These are phyloP conservation scores for Yoshiicerus persimilis DNA, from an alignment of 1,140 invertebrate genomes.

Conservation along the genomic window DNA sequence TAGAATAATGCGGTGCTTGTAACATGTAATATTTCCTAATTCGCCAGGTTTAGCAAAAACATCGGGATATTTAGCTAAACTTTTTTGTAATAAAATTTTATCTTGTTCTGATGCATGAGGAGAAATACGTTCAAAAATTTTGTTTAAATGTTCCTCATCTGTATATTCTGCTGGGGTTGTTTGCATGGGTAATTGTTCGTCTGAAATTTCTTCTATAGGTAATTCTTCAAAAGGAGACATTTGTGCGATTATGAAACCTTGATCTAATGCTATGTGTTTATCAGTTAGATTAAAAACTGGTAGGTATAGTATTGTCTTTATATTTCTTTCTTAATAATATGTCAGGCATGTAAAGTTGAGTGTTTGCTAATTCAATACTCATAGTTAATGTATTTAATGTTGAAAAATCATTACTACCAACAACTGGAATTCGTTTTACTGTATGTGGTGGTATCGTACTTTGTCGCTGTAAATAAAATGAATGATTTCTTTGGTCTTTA, in stretches of 20 bases:
- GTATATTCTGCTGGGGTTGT: neutral
- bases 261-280: neutral
- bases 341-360: neutral
- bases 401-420: neutral
- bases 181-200: neutral
- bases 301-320: neutral
- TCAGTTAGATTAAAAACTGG: neutral
- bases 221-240: neutral
- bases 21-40: neutral
- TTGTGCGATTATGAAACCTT: neutral
- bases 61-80: neutral
- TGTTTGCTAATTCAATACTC: neutral
- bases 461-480: neutral
- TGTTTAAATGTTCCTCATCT: neutral
- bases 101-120: neutral
- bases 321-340: neutral
- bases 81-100: neutral
- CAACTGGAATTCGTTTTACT: neutral
- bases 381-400: neutral
- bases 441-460: neutral
- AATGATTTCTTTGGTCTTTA: neutral
- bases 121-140: neutral
- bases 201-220: neutral
- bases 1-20: constrained; percentile 2
- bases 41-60: constrained; percentile 22